Evolutionary conservation across 2,888 invertebrate species (phyloP).

Genomic region (Lasioglossum lativentre): DNA sequence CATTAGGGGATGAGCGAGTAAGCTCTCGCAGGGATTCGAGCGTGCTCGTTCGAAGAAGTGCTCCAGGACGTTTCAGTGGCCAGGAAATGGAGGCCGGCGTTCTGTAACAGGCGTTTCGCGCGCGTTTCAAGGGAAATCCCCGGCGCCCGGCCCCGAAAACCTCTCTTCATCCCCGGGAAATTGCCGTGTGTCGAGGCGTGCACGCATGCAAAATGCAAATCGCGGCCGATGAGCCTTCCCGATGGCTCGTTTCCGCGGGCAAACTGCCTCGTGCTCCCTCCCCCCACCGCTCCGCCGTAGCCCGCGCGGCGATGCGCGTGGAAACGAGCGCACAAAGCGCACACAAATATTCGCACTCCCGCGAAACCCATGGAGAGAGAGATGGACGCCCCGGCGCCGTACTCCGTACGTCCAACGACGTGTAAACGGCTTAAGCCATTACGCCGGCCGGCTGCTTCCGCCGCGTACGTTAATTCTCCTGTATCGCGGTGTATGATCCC

Average conservation of each 20-base stretch:
- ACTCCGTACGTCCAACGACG: conserved; percentile 55
- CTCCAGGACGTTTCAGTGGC: neutral
- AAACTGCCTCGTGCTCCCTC: neutral
- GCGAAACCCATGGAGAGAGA: conserved; percentile 1
- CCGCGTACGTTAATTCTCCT: conserved; percentile 76
- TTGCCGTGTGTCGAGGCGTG: conserved; percentile 20
- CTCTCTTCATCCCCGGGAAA: conserved; percentile 12
- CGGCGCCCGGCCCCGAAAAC: neutral
- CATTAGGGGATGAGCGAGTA: neutral
- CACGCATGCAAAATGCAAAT: conserved; percentile 70
- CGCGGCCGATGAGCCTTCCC: conserved; percentile 57
- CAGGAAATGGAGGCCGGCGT: conserved; percentile 11
- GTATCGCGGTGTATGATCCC: conserved; percentile 75
- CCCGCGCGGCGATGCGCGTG: neutral
- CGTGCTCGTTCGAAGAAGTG: conserved; percentile 7
- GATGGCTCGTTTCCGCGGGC: conserved; percentile 64
- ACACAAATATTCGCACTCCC: neutral
- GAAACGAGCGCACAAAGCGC: neutral
- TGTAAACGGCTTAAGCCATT: conserved; percentile 75
- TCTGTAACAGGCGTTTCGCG: conserved; percentile 8
- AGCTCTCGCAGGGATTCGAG: neutral
- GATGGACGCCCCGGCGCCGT: conserved; percentile 32
- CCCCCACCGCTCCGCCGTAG: neutral
- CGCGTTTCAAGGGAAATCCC: neutral
- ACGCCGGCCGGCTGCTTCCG: conserved; percentile 59